Evolutionary conservation across 2,797 vertebrate species (phyloP).

Genomic region (Peromyscus aztecus): DNA sequence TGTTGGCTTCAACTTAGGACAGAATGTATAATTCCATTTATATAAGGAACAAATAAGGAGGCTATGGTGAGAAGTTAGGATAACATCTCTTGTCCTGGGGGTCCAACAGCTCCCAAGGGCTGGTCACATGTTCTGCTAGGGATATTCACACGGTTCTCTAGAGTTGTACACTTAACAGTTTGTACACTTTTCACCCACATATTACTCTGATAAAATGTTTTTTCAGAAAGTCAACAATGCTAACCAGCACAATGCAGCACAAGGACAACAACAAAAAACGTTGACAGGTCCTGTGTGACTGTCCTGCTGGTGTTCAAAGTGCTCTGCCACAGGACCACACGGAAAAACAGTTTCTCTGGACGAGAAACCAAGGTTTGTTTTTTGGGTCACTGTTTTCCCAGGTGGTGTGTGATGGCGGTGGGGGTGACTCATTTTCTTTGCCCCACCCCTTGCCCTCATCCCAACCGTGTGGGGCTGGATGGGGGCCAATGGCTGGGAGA

Average conservation of each 20-base stretch:
- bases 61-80: background rate
- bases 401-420: conserved; percentile 62
- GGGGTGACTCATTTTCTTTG: conserved; percentile 73
- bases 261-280: background rate
- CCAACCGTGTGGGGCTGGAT: conserved; percentile 68
- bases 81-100: background rate
- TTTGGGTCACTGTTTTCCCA: conserved; percentile 78
- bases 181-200: background rate
- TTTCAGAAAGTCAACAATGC: background rate
- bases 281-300: fast-evolving
- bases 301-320: background rate
- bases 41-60: background rate
- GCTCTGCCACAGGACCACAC: fast-evolving
- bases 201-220: background rate
- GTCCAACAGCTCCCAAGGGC: fast-evolving
- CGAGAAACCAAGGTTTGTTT: background rate
- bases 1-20: background rate
- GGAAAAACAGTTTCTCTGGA: background rate
- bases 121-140: background rate
- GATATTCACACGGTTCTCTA: background rate
- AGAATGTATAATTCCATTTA: background rate
- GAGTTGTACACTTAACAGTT: fast-evolving
- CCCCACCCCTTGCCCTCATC: conserved; percentile 47
- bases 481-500: conserved; percentile 80
- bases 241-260: background rate